Evolutionary conservation across 2,113 vertebrate genomes (phyloP), one percentile per base, ranked within the genome.

Genomic region (Uropsilus gracilis): DNA sequence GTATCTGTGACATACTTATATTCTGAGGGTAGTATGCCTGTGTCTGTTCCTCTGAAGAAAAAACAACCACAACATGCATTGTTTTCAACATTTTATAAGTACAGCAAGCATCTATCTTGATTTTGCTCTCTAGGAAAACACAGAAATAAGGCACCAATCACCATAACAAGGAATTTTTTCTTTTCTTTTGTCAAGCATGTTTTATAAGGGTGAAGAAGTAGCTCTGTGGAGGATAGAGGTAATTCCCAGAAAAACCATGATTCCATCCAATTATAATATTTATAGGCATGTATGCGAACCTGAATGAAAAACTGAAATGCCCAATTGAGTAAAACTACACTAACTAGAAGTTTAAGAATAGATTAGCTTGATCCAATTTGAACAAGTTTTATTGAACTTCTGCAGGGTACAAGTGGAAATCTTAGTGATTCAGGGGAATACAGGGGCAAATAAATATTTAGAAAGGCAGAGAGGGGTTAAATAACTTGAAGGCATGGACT

Each of bases 111-210:
- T 97, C 87, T 93, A 90, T 96, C 94, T 95, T 91, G 86, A 89
- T 96, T 97, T 86, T 88, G 26, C 39, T 94, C 91, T 76, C 86
- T 48, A 87, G 61, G 59, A 73, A 97, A 91, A 91, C 44, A 86
- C 9, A 90, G 92, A 86, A 91, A 77, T 75, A 91, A 94, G 86
- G 83, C 53, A 89, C 94, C 76, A 91, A 97, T 97, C 94, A 96
- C 72, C 28, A 16, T 81, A 96, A 96, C 91, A 95, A 96, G 86
- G 71, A 50, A 66, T 39, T 72, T 84, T 63, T 24, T 55, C 55
- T 86, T 91, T 92, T 68, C 89, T 94, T 96, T 84, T 93, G 89
- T 91, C 93, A 96, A 84, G 48, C 37, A 24, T 95, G 44, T 96
- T 97, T 94, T 91, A 95, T 91, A 83, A 96, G 50, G 46, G 34